Evolutionary conservation across 2,113 vertebrate species (phyloP), one percentile per base, ranked within the genome.

Genomic region (Rhabdomys dilectus): DNA sequence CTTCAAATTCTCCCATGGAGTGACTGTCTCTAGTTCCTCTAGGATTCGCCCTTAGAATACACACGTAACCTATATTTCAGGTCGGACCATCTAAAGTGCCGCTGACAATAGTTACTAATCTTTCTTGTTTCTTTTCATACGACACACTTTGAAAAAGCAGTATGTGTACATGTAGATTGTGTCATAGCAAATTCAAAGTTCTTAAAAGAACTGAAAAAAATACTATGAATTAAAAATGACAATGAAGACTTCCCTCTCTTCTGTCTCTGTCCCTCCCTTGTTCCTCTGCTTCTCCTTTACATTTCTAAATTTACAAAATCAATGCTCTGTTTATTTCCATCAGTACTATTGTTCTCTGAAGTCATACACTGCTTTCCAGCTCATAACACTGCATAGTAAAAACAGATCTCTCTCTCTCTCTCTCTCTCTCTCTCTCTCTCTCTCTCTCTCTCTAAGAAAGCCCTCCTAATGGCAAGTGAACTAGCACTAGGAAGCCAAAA

Each of bases 241-340:
- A 85, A 73, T 64, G 22, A 36, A 86, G 19, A 39, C 9, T 81
- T 78, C 51, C 26, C 31, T 24, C 12, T 36, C 42, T 36, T 34
- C 39, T 21, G 7, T 36, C 31, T 6, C 4, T 45, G 12, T 17
- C 56, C 17, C 31, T 17, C 16, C 16, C 2, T 42, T 26, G 16
- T 51, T 1, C 10, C 22, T 26, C 45, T 26, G 58, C 29, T 75
- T 12, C 21, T 73, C 11, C 64, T 76, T 88, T n/a, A 1, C 15
- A 26, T 56, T 39, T 60, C 1, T n/a, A 34, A 39, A 16, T 78
- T 7, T 45, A 12, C 62, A 62, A 91, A 93, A 94, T 42, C 89
- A 29, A 88, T 78, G 21, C 64, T 5, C 26, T 34, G 45, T 93
- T 85, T 80, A 87, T 97, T 70, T 86, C 81, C 75, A 96, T 16